phyloP scores from a whole-genome alignment of 2,888 invertebrate genomes.

The Buathra laborator region DNA sequence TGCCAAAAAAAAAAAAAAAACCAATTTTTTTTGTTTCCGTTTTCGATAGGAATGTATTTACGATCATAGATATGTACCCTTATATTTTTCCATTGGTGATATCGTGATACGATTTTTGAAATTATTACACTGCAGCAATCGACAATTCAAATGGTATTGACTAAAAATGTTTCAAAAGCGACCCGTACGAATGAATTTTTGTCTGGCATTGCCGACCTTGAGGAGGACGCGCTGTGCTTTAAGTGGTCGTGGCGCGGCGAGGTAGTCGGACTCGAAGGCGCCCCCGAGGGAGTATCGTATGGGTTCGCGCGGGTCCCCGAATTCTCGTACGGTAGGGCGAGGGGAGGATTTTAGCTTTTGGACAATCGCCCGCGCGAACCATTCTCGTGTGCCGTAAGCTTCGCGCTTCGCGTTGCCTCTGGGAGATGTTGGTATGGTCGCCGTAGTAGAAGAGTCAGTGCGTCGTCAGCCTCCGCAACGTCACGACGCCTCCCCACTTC shows the following conservation, averaged over 20 bases:
- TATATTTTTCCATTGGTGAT: no score
- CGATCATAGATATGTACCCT: no score
- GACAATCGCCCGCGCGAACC: slow-evolving; percentile 72
- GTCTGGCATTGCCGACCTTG: neutral
- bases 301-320: slow-evolving; percentile 45
- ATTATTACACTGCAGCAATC: neutral
- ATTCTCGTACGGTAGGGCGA: slow-evolving; percentile 30
- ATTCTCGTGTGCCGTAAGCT: slow-evolving; percentile 59
- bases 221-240: slow-evolving; percentile 35
- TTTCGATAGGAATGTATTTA: no score
- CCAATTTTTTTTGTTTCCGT: neutral
- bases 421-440: slow-evolving; percentile 67
- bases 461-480: slow-evolving; percentile 84
- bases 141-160: neutral
- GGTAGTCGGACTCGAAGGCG: slow-evolving; percentile 62
- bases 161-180: neutral
- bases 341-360: slow-evolving; percentile 67
- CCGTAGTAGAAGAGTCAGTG: slow-evolving; percentile 79
- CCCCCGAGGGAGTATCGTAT: slow-evolving; percentile 64
- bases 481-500: slow-evolving; percentile 77
- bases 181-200: neutral
- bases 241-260: slow-evolving; percentile 53
- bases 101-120: no score
- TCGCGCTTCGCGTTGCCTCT: slow-evolving; percentile 59
- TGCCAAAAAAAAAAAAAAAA: neutral